These are phyloP conservation scores for Isoperla grammatica DNA, from an alignment of 2,888 invertebrate species.

Conservation along the genomic window DNA sequence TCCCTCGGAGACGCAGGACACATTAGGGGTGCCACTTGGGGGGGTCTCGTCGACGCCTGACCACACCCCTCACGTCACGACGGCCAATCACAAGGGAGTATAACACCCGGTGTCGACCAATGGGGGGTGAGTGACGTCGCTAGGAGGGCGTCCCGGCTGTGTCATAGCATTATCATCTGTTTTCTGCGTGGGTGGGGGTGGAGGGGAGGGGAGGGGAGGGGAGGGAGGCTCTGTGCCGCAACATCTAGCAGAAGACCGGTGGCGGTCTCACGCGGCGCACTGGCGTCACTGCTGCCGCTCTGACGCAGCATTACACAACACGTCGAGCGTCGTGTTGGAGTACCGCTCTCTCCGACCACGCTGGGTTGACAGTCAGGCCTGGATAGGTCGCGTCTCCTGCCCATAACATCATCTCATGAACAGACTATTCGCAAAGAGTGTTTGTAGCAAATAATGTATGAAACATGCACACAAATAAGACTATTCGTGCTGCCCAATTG, in stretches of 20 bases:
- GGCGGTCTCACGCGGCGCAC: conserved; percentile 42
- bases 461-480: too few species aligned
- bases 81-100: conserved; percentile 38
- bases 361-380: too few species aligned
- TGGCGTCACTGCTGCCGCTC: conserved; percentile 29
- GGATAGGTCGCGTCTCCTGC: too few species aligned
- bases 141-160: conserved; percentile 27
- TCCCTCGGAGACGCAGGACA: conserved; percentile 22
- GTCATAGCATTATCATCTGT: conserved; percentile 32
- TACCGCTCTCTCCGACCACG: too few species aligned
- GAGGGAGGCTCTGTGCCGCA: neutral
- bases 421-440: too few species aligned
- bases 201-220: conserved; percentile 26
- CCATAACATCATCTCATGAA: too few species aligned
- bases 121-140: conserved; percentile 28
- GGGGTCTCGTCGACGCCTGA: conserved; percentile 18
- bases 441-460: too few species aligned
- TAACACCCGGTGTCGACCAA: conserved; percentile 35
- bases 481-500: too few species aligned
- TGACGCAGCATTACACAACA: conserved; percentile 1
- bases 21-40: conserved; percentile 21
- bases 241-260: conserved; percentile 31
- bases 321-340: conserved; percentile 9
- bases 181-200: conserved; percentile 14
- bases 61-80: conserved; percentile 21